These are phyloP conservation scores for Hydrotaea cyrtoneurina DNA, from an alignment of 2,888 invertebrate species.

Conservation along the genomic window DNA sequence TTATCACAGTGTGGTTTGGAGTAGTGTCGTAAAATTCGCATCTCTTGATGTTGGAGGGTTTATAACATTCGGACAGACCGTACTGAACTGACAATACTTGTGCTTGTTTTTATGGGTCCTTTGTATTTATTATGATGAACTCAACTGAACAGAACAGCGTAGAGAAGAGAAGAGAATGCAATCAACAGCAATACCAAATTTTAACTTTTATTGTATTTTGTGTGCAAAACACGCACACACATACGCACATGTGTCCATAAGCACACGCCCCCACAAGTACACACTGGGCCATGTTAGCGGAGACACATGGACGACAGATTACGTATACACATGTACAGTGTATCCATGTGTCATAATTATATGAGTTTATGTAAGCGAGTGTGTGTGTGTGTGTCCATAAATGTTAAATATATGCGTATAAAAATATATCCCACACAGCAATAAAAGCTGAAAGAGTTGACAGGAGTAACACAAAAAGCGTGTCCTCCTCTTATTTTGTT, in stretches of 20 bases:
- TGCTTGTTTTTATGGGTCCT: too few species aligned
- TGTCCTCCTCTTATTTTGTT: background rate
- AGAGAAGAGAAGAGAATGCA: constrained; percentile 10
- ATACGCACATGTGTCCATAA: background rate
- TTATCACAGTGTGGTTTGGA: too few species aligned
- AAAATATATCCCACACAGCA: background rate
- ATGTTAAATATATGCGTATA: constrained; percentile 1
- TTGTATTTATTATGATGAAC: background rate
- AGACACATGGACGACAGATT: too few species aligned
- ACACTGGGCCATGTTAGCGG: too few species aligned
- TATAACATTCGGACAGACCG: too few species aligned
- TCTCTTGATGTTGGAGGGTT: too few species aligned
- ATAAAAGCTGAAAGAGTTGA: constrained; percentile 4
- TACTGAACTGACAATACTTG: too few species aligned
- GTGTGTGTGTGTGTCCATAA: background rate
- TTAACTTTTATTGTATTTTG: constrained; percentile 7
- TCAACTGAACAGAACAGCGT: background rate
- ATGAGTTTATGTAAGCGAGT: background rate
- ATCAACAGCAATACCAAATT: background rate
- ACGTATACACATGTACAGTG: too few species aligned
- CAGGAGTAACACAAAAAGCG: background rate
- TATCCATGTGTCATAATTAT: too few species aligned
- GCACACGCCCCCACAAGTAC: too few species aligned
- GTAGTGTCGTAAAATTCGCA: too few species aligned
- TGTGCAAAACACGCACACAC: background rate